phyloP scores from a whole-genome alignment of 2,888 invertebrate genomes.

The Microdon myrmicae region DNA sequence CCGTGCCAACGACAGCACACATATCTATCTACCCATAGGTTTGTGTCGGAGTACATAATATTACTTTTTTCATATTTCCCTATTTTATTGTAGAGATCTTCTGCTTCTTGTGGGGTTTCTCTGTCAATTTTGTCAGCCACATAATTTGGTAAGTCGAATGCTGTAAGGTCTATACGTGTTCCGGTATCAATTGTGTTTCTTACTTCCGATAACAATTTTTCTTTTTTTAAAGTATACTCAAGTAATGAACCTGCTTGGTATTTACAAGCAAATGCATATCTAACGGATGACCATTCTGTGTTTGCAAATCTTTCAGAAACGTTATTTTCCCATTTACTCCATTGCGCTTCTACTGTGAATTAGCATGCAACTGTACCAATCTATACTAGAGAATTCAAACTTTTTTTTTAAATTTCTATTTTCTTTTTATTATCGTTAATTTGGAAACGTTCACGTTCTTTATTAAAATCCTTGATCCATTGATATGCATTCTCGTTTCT shows the following conservation, averaged over 20 bases:
- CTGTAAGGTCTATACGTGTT: conserved; percentile 55
- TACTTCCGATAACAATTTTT: conserved; percentile 34
- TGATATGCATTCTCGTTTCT: no score
- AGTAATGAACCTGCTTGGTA: conserved; percentile 54
- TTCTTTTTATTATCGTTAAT: conserved; percentile 28
- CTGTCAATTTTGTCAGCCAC: conserved; percentile 54
- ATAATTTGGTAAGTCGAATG: conserved; percentile 55
- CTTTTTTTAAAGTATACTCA: conserved; percentile 52
- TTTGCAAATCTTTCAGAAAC: conserved; percentile 55
- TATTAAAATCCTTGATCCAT: conserved; percentile 37
- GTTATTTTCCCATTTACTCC: conserved; percentile 46
- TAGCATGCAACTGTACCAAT: conserved; percentile 53
- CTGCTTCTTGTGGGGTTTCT: conserved; percentile 54
- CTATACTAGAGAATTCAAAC: conserved; percentile 42
- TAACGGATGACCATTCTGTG: conserved; percentile 54
- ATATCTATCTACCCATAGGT: no score
- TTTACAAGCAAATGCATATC: conserved; percentile 53
- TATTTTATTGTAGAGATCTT: conserved; percentile 58
- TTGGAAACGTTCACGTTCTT: conserved; percentile 26
- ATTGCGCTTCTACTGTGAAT: conserved; percentile 43
- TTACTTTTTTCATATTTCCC: no score
- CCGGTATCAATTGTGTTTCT: conserved; percentile 32
- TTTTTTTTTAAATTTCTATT: conserved; percentile 49
- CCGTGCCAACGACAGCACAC: no score
- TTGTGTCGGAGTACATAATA: no score